Conservation (phyloP, 1,140 invertebrate genomes). For the Mya arenaria region DNA sequence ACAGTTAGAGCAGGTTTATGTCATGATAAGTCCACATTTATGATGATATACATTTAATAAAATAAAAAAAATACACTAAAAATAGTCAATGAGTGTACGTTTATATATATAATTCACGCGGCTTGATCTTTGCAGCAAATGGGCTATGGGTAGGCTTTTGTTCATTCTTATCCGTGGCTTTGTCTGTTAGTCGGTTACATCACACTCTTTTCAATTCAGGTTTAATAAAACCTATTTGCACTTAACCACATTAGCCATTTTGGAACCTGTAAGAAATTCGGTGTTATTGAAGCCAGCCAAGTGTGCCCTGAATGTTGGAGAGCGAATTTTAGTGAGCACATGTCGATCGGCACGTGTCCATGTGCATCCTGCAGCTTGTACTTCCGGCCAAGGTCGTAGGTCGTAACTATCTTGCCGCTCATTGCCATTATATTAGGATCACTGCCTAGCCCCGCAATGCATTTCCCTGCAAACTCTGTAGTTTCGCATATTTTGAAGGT, state of each 20-base stretch:
- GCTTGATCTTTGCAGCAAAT: too few species aligned
- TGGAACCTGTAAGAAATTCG: constrained; percentile 54
- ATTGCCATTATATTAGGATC: constrained; percentile 73
- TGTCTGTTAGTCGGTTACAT: too few species aligned
- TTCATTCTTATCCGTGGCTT: too few species aligned
- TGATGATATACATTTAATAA: too few species aligned
- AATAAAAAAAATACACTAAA: too few species aligned
- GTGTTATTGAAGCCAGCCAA: constrained; percentile 38
- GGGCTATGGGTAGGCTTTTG: too few species aligned
- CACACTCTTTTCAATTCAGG: too few species aligned
- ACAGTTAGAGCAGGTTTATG: too few species aligned
- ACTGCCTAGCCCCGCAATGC: constrained; percentile 68
- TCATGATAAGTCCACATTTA: too few species aligned
- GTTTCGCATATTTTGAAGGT: constrained; percentile 68
- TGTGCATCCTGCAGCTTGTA: constrained; percentile 14
- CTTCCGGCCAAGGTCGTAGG: constrained; percentile 73
- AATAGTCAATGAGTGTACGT: too few species aligned
- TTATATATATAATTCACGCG: too few species aligned
- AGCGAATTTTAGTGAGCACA: constrained; percentile 15
- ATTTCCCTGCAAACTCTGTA: constrained; percentile 74
- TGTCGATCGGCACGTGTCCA: constrained; percentile 17
- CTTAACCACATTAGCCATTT: constrained; percentile 45
- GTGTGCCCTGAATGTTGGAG: neutral
- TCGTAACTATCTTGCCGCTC: constrained; percentile 71
- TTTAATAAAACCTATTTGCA: too few species aligned